These are phyloP conservation scores for Machaerirhynchus nigripectus DNA, from an alignment of 2,113 vertebrate species.

Conservation along the genomic window DNA sequence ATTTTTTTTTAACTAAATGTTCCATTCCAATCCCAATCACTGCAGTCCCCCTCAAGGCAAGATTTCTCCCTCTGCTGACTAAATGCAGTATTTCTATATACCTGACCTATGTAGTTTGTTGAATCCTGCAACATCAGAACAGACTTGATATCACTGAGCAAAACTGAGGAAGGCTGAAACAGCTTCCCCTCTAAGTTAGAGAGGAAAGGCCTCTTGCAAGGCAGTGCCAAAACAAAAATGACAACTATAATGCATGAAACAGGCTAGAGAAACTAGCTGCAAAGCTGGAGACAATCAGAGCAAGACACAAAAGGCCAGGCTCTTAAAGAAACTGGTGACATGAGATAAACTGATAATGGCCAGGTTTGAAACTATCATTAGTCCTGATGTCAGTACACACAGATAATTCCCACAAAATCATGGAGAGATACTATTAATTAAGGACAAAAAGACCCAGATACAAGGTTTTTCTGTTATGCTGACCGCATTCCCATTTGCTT, in stretches of 20 bases:
- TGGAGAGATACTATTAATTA: neutral
- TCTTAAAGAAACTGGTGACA: neutral
- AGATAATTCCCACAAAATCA: neutral
- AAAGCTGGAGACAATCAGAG: neutral
- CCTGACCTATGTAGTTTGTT: neutral
- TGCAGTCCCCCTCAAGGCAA: neutral
- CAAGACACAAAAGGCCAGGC: neutral
- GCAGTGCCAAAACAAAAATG: neutral
- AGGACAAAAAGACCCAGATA: neutral
- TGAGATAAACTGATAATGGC: neutral
- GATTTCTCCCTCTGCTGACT: conserved; percentile 41
- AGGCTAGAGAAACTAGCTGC: neutral
- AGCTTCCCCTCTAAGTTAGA: neutral
- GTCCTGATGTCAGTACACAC: neutral
- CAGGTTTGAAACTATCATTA: neutral
- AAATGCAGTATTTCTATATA: neutral
- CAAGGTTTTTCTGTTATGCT: neutral
- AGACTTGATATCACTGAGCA: neutral
- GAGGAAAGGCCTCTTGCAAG: neutral
- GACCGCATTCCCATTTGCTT: neutral
- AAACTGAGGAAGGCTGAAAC: neutral
- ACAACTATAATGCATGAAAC: neutral
- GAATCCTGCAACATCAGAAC: neutral
- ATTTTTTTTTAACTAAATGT: neutral
- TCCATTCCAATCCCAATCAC: neutral